These are phyloP conservation scores for Leptinotarsa haldemani DNA, from an alignment of 2,888 invertebrate genomes.

Conservation along the genomic window DNA sequence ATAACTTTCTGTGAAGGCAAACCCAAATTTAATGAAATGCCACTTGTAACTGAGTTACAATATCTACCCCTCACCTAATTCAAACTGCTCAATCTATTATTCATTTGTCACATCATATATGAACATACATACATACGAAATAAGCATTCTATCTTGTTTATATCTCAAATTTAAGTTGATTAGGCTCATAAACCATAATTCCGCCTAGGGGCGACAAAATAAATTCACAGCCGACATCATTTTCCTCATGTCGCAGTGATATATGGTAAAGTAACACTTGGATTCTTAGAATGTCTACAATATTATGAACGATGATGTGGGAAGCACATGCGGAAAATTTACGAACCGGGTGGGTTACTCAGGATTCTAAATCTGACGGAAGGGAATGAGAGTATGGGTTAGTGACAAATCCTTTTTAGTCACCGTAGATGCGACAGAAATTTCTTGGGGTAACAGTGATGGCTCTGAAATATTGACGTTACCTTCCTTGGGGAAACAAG, in stretches of 20 bases:
- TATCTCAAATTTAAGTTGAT: conserved; percentile 31
- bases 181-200: conserved; percentile 32
- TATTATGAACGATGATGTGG: conserved; percentile 36
- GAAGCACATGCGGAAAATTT: conserved; percentile 34
- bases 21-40: too few relatives aligned
- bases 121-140: not conserved
- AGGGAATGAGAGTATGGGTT: conserved; percentile 23
- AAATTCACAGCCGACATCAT: conserved; percentile 27
- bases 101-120: not conserved
- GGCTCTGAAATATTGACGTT: not conserved
- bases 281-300: conserved; percentile 31
- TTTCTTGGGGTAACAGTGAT: not conserved
- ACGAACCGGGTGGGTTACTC: conserved; percentile 18
- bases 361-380: conserved; percentile 26
- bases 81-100: not conserved
- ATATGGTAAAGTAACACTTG: conserved; percentile 28
- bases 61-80: not conserved
- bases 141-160: conserved; percentile 16
- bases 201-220: conserved; percentile 22
- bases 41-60: too few relatives aligned
- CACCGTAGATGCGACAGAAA: conserved; percentile 2
- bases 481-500: not conserved
- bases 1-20: too few relatives aligned
- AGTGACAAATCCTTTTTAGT: conserved; percentile 10
- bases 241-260: conserved; percentile 27